Conservation (phyloP, 2,113 vertebrate genomes). For the Globicephala melas region DNA sequence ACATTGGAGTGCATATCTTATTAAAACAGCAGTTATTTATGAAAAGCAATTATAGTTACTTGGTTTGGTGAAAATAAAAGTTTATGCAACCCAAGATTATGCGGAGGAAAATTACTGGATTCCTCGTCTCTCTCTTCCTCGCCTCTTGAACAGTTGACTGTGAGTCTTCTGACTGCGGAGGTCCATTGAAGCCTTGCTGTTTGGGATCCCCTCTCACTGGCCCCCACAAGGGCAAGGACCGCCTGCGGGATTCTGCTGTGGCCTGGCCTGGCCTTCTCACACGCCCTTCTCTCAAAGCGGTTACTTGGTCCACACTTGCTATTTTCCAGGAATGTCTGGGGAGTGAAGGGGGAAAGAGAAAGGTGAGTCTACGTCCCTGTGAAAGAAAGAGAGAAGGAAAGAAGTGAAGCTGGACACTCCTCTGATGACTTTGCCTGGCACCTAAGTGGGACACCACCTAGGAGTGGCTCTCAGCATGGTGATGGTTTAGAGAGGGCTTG, state of each 20-base stretch:
- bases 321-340: background rate
- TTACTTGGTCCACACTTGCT: background rate
- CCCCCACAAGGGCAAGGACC: background rate
- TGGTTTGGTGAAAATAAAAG: background rate
- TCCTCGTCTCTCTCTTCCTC: accelerated
- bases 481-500: background rate
- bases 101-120: accelerated
- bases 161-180: background rate
- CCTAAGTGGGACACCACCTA: background rate
- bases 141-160: background rate
- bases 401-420: accelerated
- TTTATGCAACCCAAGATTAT: background rate
- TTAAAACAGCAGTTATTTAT: background rate
- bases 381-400: background rate
- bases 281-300: background rate
- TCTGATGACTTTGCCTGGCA: background rate
- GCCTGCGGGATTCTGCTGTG: accelerated
- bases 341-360: background rate
- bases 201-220: background rate
- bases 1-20: background rate
- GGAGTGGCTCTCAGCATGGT: accelerated
- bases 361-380: accelerated
- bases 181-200: accelerated
- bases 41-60: background rate
- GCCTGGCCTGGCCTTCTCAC: accelerated